These are phyloP conservation scores for Corythoichthys intestinalis DNA, from an alignment of 2,113 vertebrate genomes.

Conservation along the genomic window DNA sequence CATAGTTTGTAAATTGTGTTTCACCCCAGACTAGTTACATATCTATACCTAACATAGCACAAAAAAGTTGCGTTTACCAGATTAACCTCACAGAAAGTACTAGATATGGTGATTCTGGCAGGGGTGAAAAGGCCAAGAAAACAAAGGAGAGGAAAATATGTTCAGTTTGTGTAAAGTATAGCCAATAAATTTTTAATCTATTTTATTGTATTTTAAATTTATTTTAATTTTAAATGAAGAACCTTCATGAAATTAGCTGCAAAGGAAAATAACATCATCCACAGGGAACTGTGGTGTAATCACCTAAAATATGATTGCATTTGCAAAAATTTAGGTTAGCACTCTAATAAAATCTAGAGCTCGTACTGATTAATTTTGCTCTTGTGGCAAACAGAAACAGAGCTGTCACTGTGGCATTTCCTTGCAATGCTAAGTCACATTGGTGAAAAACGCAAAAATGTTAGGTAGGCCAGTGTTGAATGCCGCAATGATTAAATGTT, in stretches of 20 bases:
- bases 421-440: constrained; percentile 16
- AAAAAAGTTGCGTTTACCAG: too few species aligned
- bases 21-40: too few species aligned
- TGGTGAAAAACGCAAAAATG: constrained; percentile 20
- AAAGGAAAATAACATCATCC: neutral
- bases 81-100: too few species aligned
- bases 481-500: too few species aligned
- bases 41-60: too few species aligned
- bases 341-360: neutral
- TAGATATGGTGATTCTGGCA: too few species aligned
- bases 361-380: neutral
- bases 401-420: constrained; percentile 9
- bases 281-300: constrained; percentile 1
- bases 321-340: neutral
- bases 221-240: neutral
- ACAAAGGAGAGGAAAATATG: too few species aligned
- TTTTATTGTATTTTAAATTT: neutral
- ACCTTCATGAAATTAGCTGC: neutral
- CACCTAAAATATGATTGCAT: neutral
- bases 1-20: too few species aligned
- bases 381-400: constrained; percentile 2
- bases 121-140: too few species aligned
- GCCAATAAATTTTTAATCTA: too few species aligned
- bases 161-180: too few species aligned
- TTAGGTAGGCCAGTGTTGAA: neutral